Evolutionary conservation across 1,140 invertebrate genomes (phyloP), one percentile per base, ranked within the genome.

Genomic region (Drosophila neocordata): DNA sequence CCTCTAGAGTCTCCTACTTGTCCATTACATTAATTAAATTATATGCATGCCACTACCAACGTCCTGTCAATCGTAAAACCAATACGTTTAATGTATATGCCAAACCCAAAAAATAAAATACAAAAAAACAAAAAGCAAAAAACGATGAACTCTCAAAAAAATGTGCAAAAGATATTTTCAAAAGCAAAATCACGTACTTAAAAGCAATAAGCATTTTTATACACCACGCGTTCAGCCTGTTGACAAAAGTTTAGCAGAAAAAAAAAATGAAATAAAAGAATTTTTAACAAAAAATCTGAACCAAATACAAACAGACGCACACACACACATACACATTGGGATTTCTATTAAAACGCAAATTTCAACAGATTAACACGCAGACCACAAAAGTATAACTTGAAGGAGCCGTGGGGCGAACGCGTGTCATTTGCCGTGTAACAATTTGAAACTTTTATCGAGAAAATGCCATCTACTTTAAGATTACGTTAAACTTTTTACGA

Each of bases 291-390:
- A 51, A 37, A 55, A 22, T 24, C 70, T 24, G 18, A 31, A 38
- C 41, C 56, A 44, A 44, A 65, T 55, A 52, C 62, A 87, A 31
- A 31, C 27, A 31, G 4, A 31, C 51, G 12, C 22, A 27, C 60
- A 20, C 34, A 31, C 27, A 31, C 27, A 31, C 27, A 65, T 55
- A 52, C 62, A 87, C 56, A 18, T 20, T 15, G 56, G 13, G 34
- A 87, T 77, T 87, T 85, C 77, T 85, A 87, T 85, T 81, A 81
- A 85, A 85, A 85, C 77, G 73, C 81, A 85, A 85, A 85, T 85
- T 85, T 85, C 81, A 81, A 85, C 77, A 85, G 81, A 85, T 85
- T 85, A 85, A 74, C 81, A 85, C 81, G 68, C 61, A 67, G 73
- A 41, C 35, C 64, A 58, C 53, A 38, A 38, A 53, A 58, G 7